These are phyloP conservation scores for Dasysyrphus albostriatus DNA, from an alignment of 2,888 invertebrate species.

Conservation along the genomic window DNA sequence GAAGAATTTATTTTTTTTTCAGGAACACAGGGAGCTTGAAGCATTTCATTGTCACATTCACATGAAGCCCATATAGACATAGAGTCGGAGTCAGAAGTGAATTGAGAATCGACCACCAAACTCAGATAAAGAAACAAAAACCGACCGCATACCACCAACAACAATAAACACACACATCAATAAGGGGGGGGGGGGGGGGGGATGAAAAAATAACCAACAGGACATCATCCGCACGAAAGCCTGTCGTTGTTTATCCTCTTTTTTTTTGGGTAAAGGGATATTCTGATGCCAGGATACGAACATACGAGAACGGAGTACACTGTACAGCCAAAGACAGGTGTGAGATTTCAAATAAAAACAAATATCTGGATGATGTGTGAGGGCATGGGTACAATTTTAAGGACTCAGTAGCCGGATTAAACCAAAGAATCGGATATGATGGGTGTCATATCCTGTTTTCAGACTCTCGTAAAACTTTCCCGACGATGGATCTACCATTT, in stretches of 20 bases:
- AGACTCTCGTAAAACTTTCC: conserved; percentile 35
- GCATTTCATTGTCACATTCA: conserved; percentile 62
- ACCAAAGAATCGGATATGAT: conserved; percentile 72
- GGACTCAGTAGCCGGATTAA: conserved; percentile 54
- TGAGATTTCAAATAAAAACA: conserved; percentile 72
- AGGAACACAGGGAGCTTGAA: conserved; percentile 31
- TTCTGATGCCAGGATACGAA: conserved; percentile 18
- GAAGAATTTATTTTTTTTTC: conserved; percentile 20
- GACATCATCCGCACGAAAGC: conserved; percentile 19
- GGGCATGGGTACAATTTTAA: conserved; percentile 53
- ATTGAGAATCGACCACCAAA: conserved; percentile 65
- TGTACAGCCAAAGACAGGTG: conserved; percentile 51
- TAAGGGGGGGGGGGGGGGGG: too few species aligned
- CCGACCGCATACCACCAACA: conserved; percentile 26
- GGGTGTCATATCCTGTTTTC: conserved; percentile 72
- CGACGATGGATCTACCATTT: background rate
- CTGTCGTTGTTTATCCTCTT: background rate
- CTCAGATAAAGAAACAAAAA: conserved; percentile 69
- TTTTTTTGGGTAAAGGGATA: background rate
- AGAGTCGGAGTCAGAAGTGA: conserved; percentile 57
- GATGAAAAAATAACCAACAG: conserved; percentile 32
- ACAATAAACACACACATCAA: conserved; percentile 14
- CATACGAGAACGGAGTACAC: background rate
- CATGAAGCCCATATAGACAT: conserved; percentile 34
- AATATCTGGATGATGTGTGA: conserved; percentile 19